Evolutionary conservation across 64 coral and sea anemone species (phyloP).

Genomic region (Pachyseris speciosa): DNA sequence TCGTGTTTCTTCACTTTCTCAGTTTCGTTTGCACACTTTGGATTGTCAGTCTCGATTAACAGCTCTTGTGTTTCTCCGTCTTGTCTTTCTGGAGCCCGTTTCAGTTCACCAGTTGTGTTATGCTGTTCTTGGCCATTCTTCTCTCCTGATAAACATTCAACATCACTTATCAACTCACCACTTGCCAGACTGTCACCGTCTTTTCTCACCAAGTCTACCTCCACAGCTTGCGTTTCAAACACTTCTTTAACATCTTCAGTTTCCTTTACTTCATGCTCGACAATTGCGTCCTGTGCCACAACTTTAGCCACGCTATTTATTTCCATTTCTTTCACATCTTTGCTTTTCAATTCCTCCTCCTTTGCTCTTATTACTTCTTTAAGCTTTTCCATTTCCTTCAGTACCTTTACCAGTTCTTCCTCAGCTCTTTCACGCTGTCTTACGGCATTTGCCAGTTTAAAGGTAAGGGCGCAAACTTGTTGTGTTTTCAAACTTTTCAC

Average conservation of each 20-base stretch:
- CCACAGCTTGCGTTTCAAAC: neutral
- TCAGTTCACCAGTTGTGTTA: too few relatives aligned
- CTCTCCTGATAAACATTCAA: too few relatives aligned
- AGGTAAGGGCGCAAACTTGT: slow-evolving; percentile 75
- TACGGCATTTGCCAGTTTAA: slow-evolving; percentile 82
- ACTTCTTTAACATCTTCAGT: neutral
- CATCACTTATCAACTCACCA: too few relatives aligned
- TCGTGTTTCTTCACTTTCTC: neutral
- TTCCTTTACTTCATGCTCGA: neutral
- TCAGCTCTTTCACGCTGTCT: slow-evolving; percentile 69
- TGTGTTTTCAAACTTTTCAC: slow-evolving; percentile 76
- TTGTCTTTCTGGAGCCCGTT: too few relatives aligned
- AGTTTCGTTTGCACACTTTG: neutral
- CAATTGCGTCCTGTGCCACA: neutral
- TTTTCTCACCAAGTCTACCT: neutral
- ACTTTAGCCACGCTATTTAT: neutral
- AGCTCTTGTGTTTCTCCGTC: too few relatives aligned
- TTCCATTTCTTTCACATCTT: neutral
- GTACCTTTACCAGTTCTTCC: slow-evolving; percentile 4
- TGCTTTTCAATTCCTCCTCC: neutral
- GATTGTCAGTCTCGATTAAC: too few relatives aligned
- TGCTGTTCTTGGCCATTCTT: too few relatives aligned
- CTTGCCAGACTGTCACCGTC: neutral
- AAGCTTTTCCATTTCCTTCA: slow-evolving; percentile 10
- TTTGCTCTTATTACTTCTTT: neutral